Evolutionary conservation across 2,113 vertebrate species (phyloP), one percentile per base, ranked within the genome.

Genomic region (Sander lucioperca): DNA sequence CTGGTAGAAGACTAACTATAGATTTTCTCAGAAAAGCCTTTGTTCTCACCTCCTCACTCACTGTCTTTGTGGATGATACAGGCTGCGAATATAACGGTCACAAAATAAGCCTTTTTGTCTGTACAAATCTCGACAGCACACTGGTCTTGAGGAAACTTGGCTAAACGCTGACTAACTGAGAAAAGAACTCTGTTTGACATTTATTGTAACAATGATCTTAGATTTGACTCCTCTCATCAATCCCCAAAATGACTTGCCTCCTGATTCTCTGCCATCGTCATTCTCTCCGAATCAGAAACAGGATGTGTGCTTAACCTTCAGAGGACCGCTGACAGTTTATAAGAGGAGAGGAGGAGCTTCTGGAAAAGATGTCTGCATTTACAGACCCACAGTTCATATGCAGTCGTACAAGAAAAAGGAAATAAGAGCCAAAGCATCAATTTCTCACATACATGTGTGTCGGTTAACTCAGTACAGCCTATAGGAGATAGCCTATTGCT

Each of bases 241-340:
- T 9, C 19, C 36, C 36, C 13, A n/a, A 7, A 43, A 65, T 23
- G 13, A 23, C 36, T 62, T 63, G 39, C 39, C 9, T 39, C 39
- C 39, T 39, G 4, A 50, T 16, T 30, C 11, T 43, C 39, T 45
- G 36, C 36, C 33, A 27, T 54, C 15, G 5, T 27, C 27, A 39
- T 39, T 39, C 36, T 39, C 36, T 11, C 47, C 64, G 6, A 50
- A 58, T 70, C 23, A 14, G 27, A 53, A 43, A 74, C 63, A 27
- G n/a, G 54, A 61, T 15, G 8, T 39, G 21, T 59, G 10, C 67
- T 54, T 39, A 53, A 69, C 66, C 66, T 36, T 69, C 50, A 54
- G 66, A 68, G 65, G 47, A 21, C 25, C 0, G 1, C 66, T 36
- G 27, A 13, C 16, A 12, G 51, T 39, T 23, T 25, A 13, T 18